phyloP scores from a whole-genome alignment of 2,113 vertebrate species.

The Abramis brama region DNA sequence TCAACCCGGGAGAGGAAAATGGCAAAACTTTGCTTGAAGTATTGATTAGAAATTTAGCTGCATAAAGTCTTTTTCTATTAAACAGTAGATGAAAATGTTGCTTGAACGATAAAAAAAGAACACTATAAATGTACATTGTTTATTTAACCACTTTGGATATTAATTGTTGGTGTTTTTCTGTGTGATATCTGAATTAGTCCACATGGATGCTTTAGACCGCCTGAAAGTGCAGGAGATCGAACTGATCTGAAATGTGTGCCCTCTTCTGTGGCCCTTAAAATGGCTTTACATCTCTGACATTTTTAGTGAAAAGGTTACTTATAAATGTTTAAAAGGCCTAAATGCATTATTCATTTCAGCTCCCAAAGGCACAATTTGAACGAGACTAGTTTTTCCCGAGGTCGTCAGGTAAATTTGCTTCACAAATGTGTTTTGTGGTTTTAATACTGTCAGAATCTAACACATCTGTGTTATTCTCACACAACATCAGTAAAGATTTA shows the following conservation, averaged over 20 bases:
- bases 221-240: conserved; percentile 23
- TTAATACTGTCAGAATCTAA: not conserved
- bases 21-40: not conserved
- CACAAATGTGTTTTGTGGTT: not conserved
- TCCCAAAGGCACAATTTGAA: conserved; percentile 14
- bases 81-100: not conserved
- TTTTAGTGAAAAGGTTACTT: conserved; percentile 52
- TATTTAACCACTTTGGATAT: not conserved
- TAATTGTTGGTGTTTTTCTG: not conserved
- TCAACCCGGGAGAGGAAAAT: not conserved
- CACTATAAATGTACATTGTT: not conserved
- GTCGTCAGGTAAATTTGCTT: not conserved
- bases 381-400: not conserved
- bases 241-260: conserved; percentile 38
- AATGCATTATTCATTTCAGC: conserved; percentile 41
- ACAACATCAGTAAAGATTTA: not conserved
- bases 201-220: not conserved
- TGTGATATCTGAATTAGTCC: conserved; percentile 1
- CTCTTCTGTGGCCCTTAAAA: conserved; percentile 42
- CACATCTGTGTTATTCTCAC: not conserved
- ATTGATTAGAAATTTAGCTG: not conserved
- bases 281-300: conserved; percentile 39
- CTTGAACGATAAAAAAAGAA: not conserved
- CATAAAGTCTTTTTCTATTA: not conserved
- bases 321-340: conserved; percentile 33